Evolutionary conservation across 2,888 invertebrate species (phyloP), one percentile per base, ranked within the genome.

Genomic region (Gymnoscelis rufifasciata): DNA sequence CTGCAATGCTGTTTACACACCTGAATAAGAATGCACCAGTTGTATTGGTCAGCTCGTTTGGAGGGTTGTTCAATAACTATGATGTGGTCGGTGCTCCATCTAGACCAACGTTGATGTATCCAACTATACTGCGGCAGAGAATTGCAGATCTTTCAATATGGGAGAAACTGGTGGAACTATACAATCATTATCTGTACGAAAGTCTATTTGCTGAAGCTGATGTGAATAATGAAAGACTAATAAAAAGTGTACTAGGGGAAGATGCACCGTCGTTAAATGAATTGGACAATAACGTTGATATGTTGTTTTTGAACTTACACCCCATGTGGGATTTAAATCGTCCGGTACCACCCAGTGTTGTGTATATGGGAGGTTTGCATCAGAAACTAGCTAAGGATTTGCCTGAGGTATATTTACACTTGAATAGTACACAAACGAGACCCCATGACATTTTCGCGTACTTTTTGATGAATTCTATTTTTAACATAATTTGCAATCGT

Each of bases 281-380:
- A n/a, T 46, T 70, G 11, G 47, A 52, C n/a, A 57, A 62, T 2
- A 74, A 74, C 44, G 59, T 81, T 0, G 70, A 68, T 27, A 61
- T 74, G 64, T 7, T 67, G 6, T 74, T 87, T 39, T 47, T 81
- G 5, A 88, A 88, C 54, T 59, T 69, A 0, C 74, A 83, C 63
- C 71, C 75, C 0, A 43, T 78, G 10, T 74, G 74, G 60, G 66
- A 66, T 33, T 59, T 60, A 3, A 70, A 71, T 30, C 60, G 64
- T 7, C 88, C 89, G 0, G 59, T 79, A 0, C 73, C 84, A 7
- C 78, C 84, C 0, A 66, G 65, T 44, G 64, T 82, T 1, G 47
- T 88, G 1, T 74, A 72, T 45, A 73, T 86, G 44, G 81, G 83
- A 39, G 84, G 86, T 7, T 50, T 80, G 27, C 83, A 86, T 51